A percentile compares a stretch with the other conserved stretches of the same genome.
Evolutionary conservation across 2,113 vertebrate genomes (phyloP).

Genomic region (Pollimyrus isidori): DNA sequence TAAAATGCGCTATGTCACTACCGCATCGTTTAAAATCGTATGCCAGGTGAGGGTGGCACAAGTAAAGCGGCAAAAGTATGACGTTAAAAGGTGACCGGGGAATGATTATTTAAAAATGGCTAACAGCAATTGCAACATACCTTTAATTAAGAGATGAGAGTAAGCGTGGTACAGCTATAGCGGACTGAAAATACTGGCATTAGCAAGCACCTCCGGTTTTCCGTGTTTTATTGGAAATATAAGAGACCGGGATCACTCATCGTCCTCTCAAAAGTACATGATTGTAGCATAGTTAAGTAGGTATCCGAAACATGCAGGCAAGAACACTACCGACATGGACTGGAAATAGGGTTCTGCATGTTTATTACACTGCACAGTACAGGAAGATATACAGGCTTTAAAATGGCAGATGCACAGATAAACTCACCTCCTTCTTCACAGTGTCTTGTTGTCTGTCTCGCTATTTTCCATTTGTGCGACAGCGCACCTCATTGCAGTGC

Average conservation of each 20-base stretch:
- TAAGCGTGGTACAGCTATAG: background rate
- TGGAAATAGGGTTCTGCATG: background rate
- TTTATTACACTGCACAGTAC: background rate
- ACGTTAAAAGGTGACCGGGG: background rate
- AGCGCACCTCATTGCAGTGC: slow-evolving; percentile 1
- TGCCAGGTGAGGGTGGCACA: background rate
- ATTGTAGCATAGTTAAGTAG: background rate
- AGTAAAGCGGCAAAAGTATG: background rate
- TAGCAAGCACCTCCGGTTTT: background rate
- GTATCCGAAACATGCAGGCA: background rate
- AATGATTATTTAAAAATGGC: background rate
- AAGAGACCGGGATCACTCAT: background rate
- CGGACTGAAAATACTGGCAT: background rate
- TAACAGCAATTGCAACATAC: background rate
- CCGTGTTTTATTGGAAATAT: background rate
- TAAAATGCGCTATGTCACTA: background rate
- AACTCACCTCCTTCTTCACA: slow-evolving; percentile 25
- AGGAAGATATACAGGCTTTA: background rate
- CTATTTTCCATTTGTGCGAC: slow-evolving; percentile 15
- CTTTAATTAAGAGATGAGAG: background rate
- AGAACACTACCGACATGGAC: background rate
- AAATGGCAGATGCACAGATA: slow-evolving; percentile 10
- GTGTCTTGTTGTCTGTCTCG: background rate
- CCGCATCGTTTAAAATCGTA: background rate
- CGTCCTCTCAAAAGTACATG: background rate